Percentiles rank a stretch among this genome's conserved stretches.
phyloP scores from a whole-genome alignment of 2,113 vertebrate genomes.

The Otocyon megalotis region DNA sequence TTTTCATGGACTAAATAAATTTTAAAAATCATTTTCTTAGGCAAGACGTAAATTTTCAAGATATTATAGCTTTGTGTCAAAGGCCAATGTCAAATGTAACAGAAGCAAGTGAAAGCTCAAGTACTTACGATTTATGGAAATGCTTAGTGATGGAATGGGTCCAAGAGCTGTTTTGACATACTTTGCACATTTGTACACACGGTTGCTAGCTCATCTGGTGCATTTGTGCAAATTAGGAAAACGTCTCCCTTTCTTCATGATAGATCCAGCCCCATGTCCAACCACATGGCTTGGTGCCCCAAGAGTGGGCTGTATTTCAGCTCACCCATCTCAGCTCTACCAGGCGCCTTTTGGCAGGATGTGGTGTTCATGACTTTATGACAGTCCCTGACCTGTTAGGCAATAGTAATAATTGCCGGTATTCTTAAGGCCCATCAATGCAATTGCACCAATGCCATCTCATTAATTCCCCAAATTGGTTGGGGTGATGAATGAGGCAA shows the following conservation, averaged over 20 bases:
- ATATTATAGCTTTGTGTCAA: neutral
- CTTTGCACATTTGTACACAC: conserved; percentile 45
- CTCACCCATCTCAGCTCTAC: neutral
- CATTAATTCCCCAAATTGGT: neutral
- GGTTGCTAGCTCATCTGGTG: conserved; percentile 32
- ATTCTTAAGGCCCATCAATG: neutral
- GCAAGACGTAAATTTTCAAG: neutral
- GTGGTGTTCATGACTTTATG: neutral
- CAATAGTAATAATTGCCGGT: neutral
- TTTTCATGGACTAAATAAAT: neutral
- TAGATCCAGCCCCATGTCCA: neutral
- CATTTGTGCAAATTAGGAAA: conserved; percentile 49
- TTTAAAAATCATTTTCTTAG: neutral
- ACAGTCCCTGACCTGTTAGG: neutral
- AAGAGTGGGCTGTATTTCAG: neutral
- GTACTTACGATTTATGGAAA: neutral
- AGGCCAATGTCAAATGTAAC: neutral
- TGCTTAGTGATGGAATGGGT: conserved; percentile 2
- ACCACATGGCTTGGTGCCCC: neutral
- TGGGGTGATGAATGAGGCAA: neutral
- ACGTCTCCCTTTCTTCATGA: neutral
- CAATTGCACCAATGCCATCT: neutral
- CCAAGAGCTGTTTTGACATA: conserved; percentile 46
- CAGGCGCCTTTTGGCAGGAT: neutral
- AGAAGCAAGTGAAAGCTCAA: neutral